Base-by-base conservation (phyloP, 2,888 invertebrate genomes). In the Xanthorhoe spadicearia region DNA sequence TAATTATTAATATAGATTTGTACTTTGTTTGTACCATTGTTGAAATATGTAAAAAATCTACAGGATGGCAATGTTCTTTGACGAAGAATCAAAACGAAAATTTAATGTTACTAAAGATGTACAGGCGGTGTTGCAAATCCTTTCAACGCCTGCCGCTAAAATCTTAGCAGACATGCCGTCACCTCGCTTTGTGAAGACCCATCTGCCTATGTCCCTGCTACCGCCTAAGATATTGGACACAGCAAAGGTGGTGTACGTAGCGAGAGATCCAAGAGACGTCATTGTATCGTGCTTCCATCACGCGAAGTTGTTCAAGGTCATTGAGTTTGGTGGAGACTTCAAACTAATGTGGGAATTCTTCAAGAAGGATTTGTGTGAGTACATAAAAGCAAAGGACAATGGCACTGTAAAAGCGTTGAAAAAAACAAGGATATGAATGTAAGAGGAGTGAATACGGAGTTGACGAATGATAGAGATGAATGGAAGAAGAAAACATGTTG, bases 261-360 rank as follows among this genome's bases (percentile, higher is more conserved):
- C 96, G 0, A 93, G 97, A 64, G 96, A 97, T 87, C 97, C 97
- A 0, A 96, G 96, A 84, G 97, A 97, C 82, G 96, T 96, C 0
- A 95, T 95, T 0, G 96, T 97, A 0, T 97, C 97, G 0, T 96
- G 93, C 80, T 97, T 95, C 80, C 95, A 96, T 79, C 93, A 96
- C 53, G 95, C 95, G 77, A 90, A 13, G 91, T 46, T 77, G 35
- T 72, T 94, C 65, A 95, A 54, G 23, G 0, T 94, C 0, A 93
- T 94, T 71, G 94, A 94, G 0, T 95, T 93, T 73, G 73, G 78
- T 0, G 94, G 94, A 13, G 93, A 94, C 73, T 95, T 96, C 70
- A 85, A 90, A 57, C 91, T 91, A 55, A 95, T 94, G 75, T 96
- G 95, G 95, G 81, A 93, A 48, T 94, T 94, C 72, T 96, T 96